Evolutionary conservation across 92 coral and sea anemone genomes (phyloP).

Genomic region (Epizoanthus rinbou): DNA sequence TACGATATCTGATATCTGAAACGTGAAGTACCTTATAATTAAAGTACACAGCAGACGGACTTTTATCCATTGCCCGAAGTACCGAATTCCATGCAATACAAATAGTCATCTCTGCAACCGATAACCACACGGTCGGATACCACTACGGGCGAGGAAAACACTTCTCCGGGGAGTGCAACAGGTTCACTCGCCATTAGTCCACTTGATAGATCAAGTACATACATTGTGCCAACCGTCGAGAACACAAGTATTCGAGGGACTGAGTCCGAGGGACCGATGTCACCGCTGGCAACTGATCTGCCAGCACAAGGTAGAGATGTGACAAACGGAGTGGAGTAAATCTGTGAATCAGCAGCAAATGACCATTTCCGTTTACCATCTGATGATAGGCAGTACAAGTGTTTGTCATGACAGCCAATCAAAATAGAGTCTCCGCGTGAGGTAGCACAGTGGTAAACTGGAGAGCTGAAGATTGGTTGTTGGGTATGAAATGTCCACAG

Average conservation of each 20-base stretch:
- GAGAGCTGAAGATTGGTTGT: conserved; percentile 77
- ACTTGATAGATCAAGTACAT: conserved; percentile 50
- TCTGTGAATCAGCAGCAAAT: conserved; percentile 69
- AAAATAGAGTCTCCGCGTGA: conserved; percentile 37
- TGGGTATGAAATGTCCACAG: conserved; percentile 70
- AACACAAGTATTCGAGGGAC: conserved; percentile 49
- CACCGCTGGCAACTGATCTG: background rate
- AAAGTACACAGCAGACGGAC: background rate
- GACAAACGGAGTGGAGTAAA: conserved; percentile 86
- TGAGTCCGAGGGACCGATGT: background rate
- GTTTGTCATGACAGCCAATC: conserved; percentile 78
- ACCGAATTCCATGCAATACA: conserved; percentile 68
- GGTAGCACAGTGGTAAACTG: conserved; percentile 15
- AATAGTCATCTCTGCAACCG: conserved; percentile 87
- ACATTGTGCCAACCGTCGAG: conserved; percentile 80
- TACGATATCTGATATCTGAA: too few relatives aligned
- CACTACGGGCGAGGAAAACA: conserved; percentile 93
- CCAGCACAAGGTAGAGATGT: conserved; percentile 8
- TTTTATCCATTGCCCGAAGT: background rate
- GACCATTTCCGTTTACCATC: conserved; percentile 71
- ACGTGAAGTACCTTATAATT: too few relatives aligned
- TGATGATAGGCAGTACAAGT: conserved; percentile 71
- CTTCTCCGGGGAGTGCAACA: conserved; percentile 82
- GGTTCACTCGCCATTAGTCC: conserved; percentile 59
- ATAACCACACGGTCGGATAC: conserved; percentile 58